Conservation (phyloP, 2,888 invertebrate genomes). For the Eledona agricola region DNA sequence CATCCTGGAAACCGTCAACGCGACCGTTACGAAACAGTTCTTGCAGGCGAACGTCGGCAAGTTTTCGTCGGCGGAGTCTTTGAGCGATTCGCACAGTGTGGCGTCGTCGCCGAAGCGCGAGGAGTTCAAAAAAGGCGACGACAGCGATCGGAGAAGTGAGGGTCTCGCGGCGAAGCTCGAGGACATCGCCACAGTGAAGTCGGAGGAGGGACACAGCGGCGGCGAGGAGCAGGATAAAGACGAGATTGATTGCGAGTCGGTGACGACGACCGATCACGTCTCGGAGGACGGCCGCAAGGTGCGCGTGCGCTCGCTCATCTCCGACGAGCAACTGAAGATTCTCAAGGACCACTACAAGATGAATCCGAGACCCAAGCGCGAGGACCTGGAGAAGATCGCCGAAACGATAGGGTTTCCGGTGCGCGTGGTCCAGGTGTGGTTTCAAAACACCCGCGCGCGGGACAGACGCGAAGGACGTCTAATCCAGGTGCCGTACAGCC, state of each 20-base stretch:
- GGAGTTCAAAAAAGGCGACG: constrained; percentile 78
- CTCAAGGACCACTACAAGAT: constrained; percentile 88
- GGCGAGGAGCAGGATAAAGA: constrained; percentile 66
- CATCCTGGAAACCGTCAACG: constrained; percentile 78
- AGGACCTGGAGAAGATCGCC: constrained; percentile 91
- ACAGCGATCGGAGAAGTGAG: constrained; percentile 73
- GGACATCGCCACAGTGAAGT: constrained; percentile 68
- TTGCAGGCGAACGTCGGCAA: constrained; percentile 76
- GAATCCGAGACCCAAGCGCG: constrained; percentile 93
- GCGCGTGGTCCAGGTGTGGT: constrained; percentile 93
- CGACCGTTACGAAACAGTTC: constrained; percentile 78
- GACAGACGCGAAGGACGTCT: constrained; percentile 77
- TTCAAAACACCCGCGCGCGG: constrained; percentile 92
- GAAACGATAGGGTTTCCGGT: constrained; percentile 78
- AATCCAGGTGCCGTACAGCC: constrained; percentile 63
- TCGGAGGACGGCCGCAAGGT: constrained; percentile 77
- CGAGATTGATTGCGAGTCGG: constrained; percentile 66
- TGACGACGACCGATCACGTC: constrained; percentile 61
- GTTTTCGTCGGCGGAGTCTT: constrained; percentile 67
- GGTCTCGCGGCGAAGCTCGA: constrained; percentile 82
- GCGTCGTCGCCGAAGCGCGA: constrained; percentile 67
- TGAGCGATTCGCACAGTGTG: constrained; percentile 61
- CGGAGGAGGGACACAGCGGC: constrained; percentile 67
- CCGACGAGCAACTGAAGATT: constrained; percentile 90
- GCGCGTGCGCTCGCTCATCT: constrained; percentile 91